Evolutionary conservation across 2,888 invertebrate species (phyloP).

Genomic region (Romanomermis culicivorax): DNA sequence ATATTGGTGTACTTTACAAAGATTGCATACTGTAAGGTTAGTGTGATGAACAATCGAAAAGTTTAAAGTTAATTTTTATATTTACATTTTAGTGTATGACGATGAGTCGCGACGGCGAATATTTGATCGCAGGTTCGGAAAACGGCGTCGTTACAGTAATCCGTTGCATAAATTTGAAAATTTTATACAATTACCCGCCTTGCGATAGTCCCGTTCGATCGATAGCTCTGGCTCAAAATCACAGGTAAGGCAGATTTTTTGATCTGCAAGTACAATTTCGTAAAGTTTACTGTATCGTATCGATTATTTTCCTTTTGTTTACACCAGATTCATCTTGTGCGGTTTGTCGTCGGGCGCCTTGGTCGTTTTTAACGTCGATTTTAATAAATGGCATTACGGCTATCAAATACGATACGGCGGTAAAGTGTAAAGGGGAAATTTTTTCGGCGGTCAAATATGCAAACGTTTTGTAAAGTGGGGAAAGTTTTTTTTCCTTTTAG

Average conservation of each 20-base stretch:
- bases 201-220: conserved; percentile 65
- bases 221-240: conserved; percentile 87
- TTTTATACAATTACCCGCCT: conserved; percentile 89
- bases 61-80: too few relatives aligned
- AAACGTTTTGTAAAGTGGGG: too few relatives aligned
- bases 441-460: too few relatives aligned
- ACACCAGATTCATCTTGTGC: conserved; percentile 74
- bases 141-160: conserved; percentile 93
- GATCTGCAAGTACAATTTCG: too few relatives aligned
- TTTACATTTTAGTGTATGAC: conserved; percentile 8
- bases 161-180: conserved; percentile 85
- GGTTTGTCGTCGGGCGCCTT: conserved; percentile 91
- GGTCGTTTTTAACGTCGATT: conserved; percentile 97
- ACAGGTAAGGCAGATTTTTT: too few relatives aligned
- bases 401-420: conserved; percentile 22
- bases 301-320: too few relatives aligned
- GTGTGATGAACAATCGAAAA: too few relatives aligned
- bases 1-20: too few relatives aligned
- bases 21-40: too few relatives aligned
- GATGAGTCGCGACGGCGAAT: conserved; percentile 89
- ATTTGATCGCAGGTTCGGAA: conserved; percentile 88
- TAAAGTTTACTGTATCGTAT: too few relatives aligned
- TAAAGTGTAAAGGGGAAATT: not conserved
- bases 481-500: too few relatives aligned
- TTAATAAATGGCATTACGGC: conserved; percentile 47